phyloP scores from a whole-genome alignment of 2,113 vertebrate species.

The Cercocebus atys region DNA sequence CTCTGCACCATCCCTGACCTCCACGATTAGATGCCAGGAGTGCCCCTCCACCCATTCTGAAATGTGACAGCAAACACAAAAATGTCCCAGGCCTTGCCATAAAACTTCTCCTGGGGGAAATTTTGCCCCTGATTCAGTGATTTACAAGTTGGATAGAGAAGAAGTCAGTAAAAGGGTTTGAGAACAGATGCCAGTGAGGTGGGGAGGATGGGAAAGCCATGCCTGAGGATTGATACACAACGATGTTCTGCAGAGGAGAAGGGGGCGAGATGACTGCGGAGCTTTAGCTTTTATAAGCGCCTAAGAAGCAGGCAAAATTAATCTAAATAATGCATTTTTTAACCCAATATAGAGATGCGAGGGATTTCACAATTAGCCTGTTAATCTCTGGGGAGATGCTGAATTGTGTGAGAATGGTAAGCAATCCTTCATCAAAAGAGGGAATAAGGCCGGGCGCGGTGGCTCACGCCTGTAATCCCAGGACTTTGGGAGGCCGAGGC shows the following conservation, averaged over 20 bases:
- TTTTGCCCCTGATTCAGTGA: neutral
- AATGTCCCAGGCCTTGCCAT: neutral
- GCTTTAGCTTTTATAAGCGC: neutral
- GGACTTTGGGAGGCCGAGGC: too few species aligned
- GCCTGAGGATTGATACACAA: fast-evolving
- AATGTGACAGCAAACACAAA: neutral
- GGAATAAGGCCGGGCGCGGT: fast-evolving
- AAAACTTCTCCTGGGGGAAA: too few species aligned
- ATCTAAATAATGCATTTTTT: neutral
- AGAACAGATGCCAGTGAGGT: fast-evolving
- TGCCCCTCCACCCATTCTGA: neutral
- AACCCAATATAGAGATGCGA: fast-evolving
- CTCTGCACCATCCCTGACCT: fast-evolving
- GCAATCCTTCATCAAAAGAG: too few species aligned
- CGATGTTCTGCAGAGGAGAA: fast-evolving
- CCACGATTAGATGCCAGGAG: fast-evolving
- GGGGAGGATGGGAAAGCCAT: neutral
- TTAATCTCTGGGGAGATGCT: fast-evolving
- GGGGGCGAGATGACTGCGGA: fast-evolving
- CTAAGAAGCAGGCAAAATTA: neutral
- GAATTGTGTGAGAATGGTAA: fast-evolving
- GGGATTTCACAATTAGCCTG: fast-evolving
- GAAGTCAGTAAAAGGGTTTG: neutral
- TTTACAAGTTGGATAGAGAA: neutral
- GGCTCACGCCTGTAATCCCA: too few species aligned